These are phyloP conservation scores for Saccostrea echinata DNA, from an alignment of 1,140 invertebrate species.

Conservation along the genomic window DNA sequence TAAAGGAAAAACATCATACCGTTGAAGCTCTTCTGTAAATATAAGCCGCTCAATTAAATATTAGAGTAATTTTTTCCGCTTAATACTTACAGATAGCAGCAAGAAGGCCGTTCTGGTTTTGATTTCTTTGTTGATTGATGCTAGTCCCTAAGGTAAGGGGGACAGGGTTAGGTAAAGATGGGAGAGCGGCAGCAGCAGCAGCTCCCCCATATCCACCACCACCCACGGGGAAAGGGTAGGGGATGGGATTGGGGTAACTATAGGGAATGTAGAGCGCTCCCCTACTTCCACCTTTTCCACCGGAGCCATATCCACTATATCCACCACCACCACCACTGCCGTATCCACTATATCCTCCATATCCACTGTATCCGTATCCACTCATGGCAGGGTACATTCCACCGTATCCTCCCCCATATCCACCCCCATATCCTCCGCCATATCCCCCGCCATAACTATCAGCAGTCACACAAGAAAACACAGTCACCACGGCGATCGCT, in stretches of 20 bases:
- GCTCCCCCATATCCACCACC: neutral
- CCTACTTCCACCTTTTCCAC: neutral
- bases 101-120: neutral
- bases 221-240: neutral
- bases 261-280: constrained; percentile 13
- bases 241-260: neutral
- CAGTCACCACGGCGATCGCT: too few species aligned
- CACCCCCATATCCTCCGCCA: neutral
- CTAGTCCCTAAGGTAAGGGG: neutral
- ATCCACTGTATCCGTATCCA: neutral
- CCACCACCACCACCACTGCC: neutral
- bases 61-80: neutral
- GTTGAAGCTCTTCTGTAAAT: neutral
- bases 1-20: neutral
- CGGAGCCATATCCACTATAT: neutral
- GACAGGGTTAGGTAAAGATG: neutral
- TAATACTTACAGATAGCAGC: constrained; percentile 3
- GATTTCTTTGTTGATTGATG: neutral
- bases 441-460: neutral
- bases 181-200: neutral
- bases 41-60: neutral
- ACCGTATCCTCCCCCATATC: neutral
- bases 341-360: constrained; percentile 9
- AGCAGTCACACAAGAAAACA: too few species aligned
- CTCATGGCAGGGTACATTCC: neutral